Conservation (phyloP, 1,140 invertebrate genomes). For the Ridgeia piscesae region DNA sequence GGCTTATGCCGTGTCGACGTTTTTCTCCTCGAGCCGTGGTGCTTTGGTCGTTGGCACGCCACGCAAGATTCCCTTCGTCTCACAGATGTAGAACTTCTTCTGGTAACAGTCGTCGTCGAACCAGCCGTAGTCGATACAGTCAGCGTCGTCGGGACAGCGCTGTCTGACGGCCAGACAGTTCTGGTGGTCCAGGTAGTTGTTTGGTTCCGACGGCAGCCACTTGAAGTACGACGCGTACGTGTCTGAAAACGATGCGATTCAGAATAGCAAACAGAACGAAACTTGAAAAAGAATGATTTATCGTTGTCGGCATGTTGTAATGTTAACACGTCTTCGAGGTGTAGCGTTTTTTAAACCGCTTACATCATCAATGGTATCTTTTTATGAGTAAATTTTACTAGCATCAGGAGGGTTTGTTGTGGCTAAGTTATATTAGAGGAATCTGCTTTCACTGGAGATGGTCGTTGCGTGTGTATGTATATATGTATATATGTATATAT, state of each 20-base stretch:
- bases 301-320: background rate
- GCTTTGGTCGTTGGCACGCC: background rate
- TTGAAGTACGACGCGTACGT: background rate
- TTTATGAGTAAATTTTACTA: too few species aligned
- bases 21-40: background rate
- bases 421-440: too few species aligned
- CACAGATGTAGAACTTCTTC: slow-evolving; percentile 5
- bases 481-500: too few species aligned
- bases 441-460: too few species aligned
- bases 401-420: too few species aligned
- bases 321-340: background rate
- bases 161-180: background rate
- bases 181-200: background rate
- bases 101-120: background rate
- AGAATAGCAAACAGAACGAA: background rate
- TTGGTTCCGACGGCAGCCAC: background rate
- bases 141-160: background rate
- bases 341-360: background rate
- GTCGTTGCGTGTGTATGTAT: too few species aligned
- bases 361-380: too few species aligned
- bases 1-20: background rate
- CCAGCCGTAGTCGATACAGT: background rate
- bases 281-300: background rate
- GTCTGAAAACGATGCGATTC: background rate
- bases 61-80: background rate